Conservation (phyloP, 2,113 vertebrate species). For the Onychostoma macrolepis region DNA sequence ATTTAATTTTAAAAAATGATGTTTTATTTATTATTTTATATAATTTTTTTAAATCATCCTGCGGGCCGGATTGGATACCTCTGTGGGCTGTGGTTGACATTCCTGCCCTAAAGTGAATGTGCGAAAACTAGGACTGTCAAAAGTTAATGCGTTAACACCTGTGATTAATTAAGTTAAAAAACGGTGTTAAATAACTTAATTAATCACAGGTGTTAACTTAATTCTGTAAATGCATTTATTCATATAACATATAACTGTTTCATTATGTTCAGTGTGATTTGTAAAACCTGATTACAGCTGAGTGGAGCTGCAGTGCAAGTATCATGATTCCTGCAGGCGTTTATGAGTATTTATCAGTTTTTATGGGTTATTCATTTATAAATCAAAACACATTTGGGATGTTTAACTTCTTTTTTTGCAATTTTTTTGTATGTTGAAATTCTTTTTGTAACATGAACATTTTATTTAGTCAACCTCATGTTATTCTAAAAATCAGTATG, state of each 20-base stretch:
- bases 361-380: neutral
- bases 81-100: too few relatives aligned
- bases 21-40: too few relatives aligned
- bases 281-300: neutral
- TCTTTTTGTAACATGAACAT: neutral
- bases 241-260: neutral
- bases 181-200: too few relatives aligned
- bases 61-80: too few relatives aligned
- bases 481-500: too few relatives aligned
- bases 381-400: neutral
- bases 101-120: neutral
- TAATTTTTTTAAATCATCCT: too few relatives aligned
- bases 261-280: neutral
- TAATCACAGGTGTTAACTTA: too few relatives aligned
- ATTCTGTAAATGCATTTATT: neutral
- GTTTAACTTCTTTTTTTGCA: neutral
- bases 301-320: neutral
- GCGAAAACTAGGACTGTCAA: neutral
- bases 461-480: neutral
- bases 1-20: too few relatives aligned
- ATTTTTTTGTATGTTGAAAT: neutral
- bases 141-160: neutral
- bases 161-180: too few relatives aligned
- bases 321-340: neutral
- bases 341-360: neutral